Percentiles rank a stretch among this genome's conserved stretches.
These are phyloP conservation scores for Cacoxenus indagator DNA, from an alignment of 2,888 invertebrate genomes.

Conservation along the genomic window DNA sequence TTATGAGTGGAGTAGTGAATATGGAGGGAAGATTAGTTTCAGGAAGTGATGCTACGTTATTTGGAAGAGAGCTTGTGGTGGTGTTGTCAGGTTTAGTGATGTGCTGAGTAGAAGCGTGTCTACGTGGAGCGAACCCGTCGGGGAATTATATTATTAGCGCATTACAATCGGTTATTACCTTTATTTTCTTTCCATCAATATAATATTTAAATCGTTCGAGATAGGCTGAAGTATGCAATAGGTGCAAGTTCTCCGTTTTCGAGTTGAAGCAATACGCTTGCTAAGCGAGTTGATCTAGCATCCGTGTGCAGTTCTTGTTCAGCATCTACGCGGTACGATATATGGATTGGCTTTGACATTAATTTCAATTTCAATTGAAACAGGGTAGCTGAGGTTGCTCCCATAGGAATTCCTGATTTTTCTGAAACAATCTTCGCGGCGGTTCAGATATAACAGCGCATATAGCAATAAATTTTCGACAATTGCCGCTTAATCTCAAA, in stretches of 20 bases:
- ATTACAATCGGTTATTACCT: neutral
- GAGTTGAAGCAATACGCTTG: conserved; percentile 11
- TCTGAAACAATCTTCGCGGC: neutral
- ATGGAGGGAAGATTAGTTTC: no score
- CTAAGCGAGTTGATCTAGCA: conserved; percentile 8
- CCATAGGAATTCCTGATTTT: neutral
- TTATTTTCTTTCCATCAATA: neutral
- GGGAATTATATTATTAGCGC: no score
- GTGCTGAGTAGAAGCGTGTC: no score
- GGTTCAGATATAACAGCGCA: conserved; percentile 29
- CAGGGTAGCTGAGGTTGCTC: neutral
- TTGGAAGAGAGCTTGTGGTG: no score
- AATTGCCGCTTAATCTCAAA: conserved; percentile 37
- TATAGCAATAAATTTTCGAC: conserved; percentile 19
- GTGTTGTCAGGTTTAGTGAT: no score
- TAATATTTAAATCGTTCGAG: conserved; percentile 9
- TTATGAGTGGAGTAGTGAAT: no score
- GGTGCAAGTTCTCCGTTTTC: conserved; percentile 18
- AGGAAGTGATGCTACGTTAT: no score
- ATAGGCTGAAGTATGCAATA: conserved; percentile 23
- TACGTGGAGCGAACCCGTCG: no score
- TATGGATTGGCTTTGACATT: conserved; percentile 16
- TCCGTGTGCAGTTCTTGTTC: no score
- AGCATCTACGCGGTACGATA: conserved; percentile 24
- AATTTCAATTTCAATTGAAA: no score